phyloP scores from a whole-genome alignment of 2,888 invertebrate genomes.

The Leptopterna dolabrata region DNA sequence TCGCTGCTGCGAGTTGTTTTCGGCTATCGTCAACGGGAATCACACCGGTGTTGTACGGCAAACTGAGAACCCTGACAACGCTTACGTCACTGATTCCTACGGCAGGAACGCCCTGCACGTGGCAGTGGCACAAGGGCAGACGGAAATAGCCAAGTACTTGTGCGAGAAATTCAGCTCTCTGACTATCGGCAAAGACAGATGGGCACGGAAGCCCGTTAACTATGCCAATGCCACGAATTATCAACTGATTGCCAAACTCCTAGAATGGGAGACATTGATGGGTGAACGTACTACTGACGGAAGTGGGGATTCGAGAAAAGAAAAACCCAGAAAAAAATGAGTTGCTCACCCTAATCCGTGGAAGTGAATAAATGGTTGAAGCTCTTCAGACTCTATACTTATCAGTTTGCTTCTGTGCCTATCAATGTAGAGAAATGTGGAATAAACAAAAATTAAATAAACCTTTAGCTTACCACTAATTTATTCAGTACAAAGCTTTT shows the following conservation, averaged over 20 bases:
- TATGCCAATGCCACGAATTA: not conserved
- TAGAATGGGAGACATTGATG: conserved; percentile 13
- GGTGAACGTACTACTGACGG: not conserved
- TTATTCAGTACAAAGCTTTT: too few relatives aligned
- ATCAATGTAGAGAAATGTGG: too few relatives aligned
- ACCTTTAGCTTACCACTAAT: too few relatives aligned
- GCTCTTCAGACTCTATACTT: too few relatives aligned
- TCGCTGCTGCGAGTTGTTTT: conserved; percentile 23
- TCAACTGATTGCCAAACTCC: conserved; percentile 11
- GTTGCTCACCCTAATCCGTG: too few relatives aligned
- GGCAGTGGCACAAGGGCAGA: not conserved
- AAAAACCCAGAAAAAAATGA: not conserved
- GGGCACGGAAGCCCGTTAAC: conserved; percentile 12
- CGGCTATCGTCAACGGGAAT: conserved; percentile 24
- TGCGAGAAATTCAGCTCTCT: conserved; percentile 8
- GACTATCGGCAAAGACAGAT: not conserved
- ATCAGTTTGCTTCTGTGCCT: too few relatives aligned
- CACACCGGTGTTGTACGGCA: not conserved
- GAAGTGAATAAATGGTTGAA: too few relatives aligned
- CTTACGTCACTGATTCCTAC: conserved; percentile 6
- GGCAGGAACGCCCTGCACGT: conserved; percentile 32
- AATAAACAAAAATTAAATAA: too few relatives aligned
- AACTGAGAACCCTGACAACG: not conserved
- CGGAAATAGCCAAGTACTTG: conserved; percentile 34
- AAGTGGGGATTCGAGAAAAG: not conserved